Percentiles rank a stretch among this genome's conserved stretches.
Conservation (phyloP, 2,888 invertebrate species). For the Willowsia nigromaculata region DNA sequence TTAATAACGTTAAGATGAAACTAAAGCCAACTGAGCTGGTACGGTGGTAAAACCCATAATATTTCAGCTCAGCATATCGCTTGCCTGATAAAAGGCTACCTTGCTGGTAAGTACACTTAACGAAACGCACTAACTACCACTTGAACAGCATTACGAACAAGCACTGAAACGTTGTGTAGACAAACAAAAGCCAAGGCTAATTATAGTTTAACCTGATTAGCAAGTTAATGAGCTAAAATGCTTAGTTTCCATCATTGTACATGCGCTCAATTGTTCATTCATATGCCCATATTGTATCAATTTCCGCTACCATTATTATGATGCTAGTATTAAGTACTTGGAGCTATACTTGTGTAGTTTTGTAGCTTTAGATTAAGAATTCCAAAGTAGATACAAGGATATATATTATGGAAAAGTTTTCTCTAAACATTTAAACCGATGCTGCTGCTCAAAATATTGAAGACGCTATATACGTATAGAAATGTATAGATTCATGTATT, state of each 20-base stretch:
- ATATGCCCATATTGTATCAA: not conserved
- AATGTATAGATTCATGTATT: not conserved
- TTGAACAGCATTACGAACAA: constrained; percentile 41
- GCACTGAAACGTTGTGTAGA: constrained; percentile 27
- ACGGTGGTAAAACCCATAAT: not conserved
- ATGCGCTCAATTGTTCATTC: constrained; percentile 45
- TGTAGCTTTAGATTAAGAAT: constrained; percentile 28
- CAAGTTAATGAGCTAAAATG: constrained; percentile 71
- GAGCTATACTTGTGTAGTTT: constrained; percentile 13
- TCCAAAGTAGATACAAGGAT: constrained; percentile 51
- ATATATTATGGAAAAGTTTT: constrained; percentile 36
- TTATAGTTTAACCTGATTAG: constrained; percentile 72
- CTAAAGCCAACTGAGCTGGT: not conserved
- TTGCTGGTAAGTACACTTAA: constrained; percentile 21
- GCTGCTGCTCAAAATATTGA: not conserved
- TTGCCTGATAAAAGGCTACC: constrained; percentile 46
- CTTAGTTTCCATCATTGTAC: constrained; percentile 52
- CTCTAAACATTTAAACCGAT: constrained; percentile 16
- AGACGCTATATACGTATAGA: not conserved
- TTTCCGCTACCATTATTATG: constrained; percentile 17
- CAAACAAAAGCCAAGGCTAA: constrained; percentile 71
- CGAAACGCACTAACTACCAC: constrained; percentile 31
- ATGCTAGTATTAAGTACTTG: constrained; percentile 11
- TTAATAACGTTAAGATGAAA: constrained; percentile 4
- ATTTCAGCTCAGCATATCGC: not conserved